Percentiles rank a stretch among this genome's conserved stretches.
Evolutionary conservation across 2,113 vertebrate species (phyloP).

Genomic region (Puntigrus tetrazona): DNA sequence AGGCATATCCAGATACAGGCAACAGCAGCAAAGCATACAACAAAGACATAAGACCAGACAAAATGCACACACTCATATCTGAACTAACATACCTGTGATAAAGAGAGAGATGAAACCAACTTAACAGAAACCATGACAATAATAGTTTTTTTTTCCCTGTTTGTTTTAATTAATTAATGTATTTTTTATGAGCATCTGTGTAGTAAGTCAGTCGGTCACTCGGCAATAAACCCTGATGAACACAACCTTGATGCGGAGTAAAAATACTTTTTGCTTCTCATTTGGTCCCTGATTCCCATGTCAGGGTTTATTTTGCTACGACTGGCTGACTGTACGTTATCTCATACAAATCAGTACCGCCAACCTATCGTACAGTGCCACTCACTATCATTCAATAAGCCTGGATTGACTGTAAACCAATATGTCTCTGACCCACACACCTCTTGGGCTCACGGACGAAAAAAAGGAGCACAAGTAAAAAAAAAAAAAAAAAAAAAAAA

Average conservation of each 20-base stretch:
- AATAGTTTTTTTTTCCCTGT: too few relatives aligned
- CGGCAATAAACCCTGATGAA: neutral
- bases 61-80: too few relatives aligned
- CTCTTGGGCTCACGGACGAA: conserved; percentile 15
- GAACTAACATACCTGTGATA: too few relatives aligned
- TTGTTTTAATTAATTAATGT: too few relatives aligned
- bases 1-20: too few relatives aligned
- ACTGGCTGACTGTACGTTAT: neutral
- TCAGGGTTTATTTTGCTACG: neutral
- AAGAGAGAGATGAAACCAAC: too few relatives aligned
- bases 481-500: conserved; percentile 37
- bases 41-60: too few relatives aligned
- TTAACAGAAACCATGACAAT: too few relatives aligned
- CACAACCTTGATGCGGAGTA: too few relatives aligned
- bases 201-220: neutral
- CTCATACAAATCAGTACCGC: neutral
- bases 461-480: conserved; percentile 23
- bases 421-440: conserved; percentile 52
- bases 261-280: neutral
- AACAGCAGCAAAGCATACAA: too few relatives aligned
- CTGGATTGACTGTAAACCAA: conserved; percentile 63
- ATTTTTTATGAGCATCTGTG: too few relatives aligned
- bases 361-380: conserved; percentile 29
- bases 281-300: neutral
- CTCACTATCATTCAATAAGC: conserved; percentile 51